A percentile compares a stretch with the other conserved stretches of the same genome.
These are phyloP conservation scores for Brachionus paranguensis DNA, from an alignment of 1,140 invertebrate genomes.

Conservation along the genomic window DNA sequence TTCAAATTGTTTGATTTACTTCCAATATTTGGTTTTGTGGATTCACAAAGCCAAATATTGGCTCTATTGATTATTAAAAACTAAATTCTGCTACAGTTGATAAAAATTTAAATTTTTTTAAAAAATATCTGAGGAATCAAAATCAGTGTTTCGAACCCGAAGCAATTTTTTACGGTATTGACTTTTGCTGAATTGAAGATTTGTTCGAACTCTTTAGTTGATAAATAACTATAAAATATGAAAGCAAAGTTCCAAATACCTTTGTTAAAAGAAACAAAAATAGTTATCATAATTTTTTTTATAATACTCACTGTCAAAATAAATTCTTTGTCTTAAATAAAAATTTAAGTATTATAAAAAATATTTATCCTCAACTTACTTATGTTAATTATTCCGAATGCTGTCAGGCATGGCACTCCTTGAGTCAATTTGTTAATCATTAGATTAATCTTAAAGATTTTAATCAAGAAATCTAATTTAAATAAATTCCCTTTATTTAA, in stretches of 20 bases:
- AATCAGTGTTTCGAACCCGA: too few species aligned
- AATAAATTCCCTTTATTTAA: background rate
- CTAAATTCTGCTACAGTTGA: too few species aligned
- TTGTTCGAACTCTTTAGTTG: background rate
- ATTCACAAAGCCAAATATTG: too few species aligned
- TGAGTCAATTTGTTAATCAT: background rate
- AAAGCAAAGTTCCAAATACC: background rate
- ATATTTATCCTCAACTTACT: background rate
- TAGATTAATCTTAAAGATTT: background rate
- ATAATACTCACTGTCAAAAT: background rate
- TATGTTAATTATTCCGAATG: background rate
- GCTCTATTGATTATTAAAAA: too few species aligned
- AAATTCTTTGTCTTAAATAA: constrained; percentile 1
- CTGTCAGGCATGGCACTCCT: background rate
- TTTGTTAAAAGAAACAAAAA: background rate
- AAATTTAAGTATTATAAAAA: background rate
- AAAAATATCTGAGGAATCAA: too few species aligned
- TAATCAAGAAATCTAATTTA: background rate
- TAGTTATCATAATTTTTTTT: background rate
- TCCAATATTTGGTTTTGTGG: too few species aligned
- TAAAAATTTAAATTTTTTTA: too few species aligned
- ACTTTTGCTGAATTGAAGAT: too few species aligned
- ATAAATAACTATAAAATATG: constrained; percentile 10
- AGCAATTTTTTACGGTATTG: too few species aligned
- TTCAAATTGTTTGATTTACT: too few species aligned